phyloP scores from a whole-genome alignment of 2,888 invertebrate species.

The Yponomeuta cagnagella region DNA sequence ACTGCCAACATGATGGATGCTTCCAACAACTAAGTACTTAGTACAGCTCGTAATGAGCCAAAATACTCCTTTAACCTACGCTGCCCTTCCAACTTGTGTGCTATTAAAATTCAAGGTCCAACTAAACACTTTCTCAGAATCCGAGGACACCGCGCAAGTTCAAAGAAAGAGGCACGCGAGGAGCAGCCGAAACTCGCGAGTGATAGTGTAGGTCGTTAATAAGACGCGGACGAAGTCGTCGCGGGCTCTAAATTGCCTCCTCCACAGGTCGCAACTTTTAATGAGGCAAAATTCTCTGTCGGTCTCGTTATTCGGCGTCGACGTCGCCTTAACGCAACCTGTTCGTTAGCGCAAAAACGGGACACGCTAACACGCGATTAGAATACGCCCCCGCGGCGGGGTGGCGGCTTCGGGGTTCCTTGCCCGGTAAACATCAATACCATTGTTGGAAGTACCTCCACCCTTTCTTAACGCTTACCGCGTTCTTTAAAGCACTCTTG shows the following conservation, averaged over 20 bases:
- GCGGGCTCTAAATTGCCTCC: conserved; percentile 68
- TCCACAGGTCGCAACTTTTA: conserved; percentile 73
- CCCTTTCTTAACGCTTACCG: conserved; percentile 26
- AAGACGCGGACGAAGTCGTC: conserved; percentile 56
- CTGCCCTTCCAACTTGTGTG: background rate
- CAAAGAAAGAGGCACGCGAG: conserved; percentile 11
- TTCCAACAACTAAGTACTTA: background rate
- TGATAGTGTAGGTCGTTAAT: conserved; percentile 52
- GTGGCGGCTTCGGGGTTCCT: conserved; percentile 17
- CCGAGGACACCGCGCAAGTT: background rate
- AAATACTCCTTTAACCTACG: background rate
- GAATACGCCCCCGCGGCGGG: conserved; percentile 54
- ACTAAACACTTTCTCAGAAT: background rate
- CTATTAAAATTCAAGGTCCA: background rate
- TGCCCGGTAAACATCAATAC: background rate
- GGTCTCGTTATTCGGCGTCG: conserved; percentile 51
- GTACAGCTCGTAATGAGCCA: conserved; percentile 1
- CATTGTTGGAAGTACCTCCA: background rate
- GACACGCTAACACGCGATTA: conserved; percentile 73
- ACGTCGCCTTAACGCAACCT: conserved; percentile 71
- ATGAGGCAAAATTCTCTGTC: conserved; percentile 73
- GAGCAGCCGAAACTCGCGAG: conserved; percentile 14
- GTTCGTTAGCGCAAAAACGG: conserved; percentile 75
- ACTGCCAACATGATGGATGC: conserved; percentile 19
- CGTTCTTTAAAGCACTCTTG: background rate